These are phyloP conservation scores for Gastrophysa polygoni DNA, from an alignment of 2,888 invertebrate genomes.

Conservation along the genomic window DNA sequence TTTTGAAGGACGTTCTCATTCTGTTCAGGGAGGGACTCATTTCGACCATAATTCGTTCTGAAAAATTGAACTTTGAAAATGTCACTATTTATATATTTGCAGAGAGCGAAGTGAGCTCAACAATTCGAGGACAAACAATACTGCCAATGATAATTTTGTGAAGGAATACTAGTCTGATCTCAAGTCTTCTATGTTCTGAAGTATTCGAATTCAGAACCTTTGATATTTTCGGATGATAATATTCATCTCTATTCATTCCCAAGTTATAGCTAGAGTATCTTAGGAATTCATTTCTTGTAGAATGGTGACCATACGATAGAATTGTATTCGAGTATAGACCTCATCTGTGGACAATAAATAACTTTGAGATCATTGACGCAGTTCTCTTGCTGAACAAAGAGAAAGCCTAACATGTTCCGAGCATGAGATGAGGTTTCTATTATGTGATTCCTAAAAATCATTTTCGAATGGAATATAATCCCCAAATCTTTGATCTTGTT, in stretches of 20 bases:
- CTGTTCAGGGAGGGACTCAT: constrained; percentile 6
- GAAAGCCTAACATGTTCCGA: constrained; percentile 4
- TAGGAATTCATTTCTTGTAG: constrained; percentile 3
- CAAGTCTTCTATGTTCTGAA: background rate
- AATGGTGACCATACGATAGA: constrained; percentile 2
- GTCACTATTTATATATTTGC: background rate
- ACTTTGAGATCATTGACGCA: background rate
- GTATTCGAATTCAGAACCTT: background rate
- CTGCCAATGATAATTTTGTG: constrained; percentile 2
- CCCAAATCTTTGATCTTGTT: constrained; percentile 13
- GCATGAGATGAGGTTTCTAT: constrained; percentile 7
- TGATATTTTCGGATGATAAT: background rate
- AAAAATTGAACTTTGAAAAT: background rate
- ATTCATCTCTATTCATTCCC: constrained; percentile 2
- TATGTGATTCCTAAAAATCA: constrained; percentile 13
- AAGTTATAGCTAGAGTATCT: constrained; percentile 3
- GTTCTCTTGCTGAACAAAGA: background rate
- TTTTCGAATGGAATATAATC: constrained; percentile 13
- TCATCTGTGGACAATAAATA: background rate
- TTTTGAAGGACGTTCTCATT: too few species aligned
- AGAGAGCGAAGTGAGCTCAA: background rate
- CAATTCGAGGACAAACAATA: constrained; percentile 1
- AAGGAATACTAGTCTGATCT: background rate
- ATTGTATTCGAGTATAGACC: constrained; percentile 12
- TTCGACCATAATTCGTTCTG: constrained; percentile 3